Percentiles rank a stretch among this genome's conserved stretches.
Evolutionary conservation across 2,113 vertebrate genomes (phyloP).

Genomic region (Isurus oxyrinchus): DNA sequence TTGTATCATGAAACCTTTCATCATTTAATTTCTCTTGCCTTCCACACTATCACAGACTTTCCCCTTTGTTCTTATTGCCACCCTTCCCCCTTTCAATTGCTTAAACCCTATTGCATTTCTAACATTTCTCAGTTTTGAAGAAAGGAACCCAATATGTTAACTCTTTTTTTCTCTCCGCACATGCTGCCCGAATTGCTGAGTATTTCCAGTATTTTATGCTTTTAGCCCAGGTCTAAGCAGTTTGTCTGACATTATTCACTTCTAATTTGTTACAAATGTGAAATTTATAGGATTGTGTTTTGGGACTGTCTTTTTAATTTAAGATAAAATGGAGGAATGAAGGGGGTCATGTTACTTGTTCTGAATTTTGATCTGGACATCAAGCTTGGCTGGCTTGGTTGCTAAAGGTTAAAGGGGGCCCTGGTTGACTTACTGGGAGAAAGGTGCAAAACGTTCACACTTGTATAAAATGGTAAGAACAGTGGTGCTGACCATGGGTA

Average conservation of each 20-base stretch:
- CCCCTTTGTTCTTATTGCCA: background rate
- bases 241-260: background rate
- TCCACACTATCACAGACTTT: background rate
- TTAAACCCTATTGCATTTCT: background rate
- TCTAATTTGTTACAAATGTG: background rate
- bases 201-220: background rate
- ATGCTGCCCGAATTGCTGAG: too few relatives aligned
- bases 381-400: background rate
- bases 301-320: background rate
- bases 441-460: background rate
- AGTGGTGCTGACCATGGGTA: background rate
- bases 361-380: background rate
- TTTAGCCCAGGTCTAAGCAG: background rate
- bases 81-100: background rate
- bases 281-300: background rate
- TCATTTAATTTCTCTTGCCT: background rate
- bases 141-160: background rate
- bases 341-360: background rate
- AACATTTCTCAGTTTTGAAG: background rate
- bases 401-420: background rate
- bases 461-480: background rate
- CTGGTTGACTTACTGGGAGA: background rate
- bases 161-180: background rate
- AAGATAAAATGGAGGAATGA: background rate
- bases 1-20: too few relatives aligned